A percentile compares a stretch with the other conserved stretches of the same genome.
phyloP scores from a whole-genome alignment of 2,888 invertebrate species.

The Rutpela maculata region DNA sequence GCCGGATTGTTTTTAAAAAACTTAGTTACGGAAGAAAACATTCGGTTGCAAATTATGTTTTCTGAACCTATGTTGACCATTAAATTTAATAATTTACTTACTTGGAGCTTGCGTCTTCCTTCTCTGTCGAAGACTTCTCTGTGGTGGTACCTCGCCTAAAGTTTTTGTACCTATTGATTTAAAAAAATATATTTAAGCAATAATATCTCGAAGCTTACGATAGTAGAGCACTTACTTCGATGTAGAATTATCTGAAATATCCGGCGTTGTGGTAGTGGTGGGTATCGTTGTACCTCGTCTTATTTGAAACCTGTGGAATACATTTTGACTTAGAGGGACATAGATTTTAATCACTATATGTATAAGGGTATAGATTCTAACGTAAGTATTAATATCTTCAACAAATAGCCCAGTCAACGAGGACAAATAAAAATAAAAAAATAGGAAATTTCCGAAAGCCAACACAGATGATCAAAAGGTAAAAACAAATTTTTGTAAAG shows the following conservation, averaged over 20 bases:
- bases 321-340: neutral
- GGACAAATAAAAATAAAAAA: too few species aligned
- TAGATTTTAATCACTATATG: neutral
- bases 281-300: constrained; percentile 42
- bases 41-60: too few species aligned
- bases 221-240: constrained; percentile 34
- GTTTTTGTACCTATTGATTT: constrained; percentile 48
- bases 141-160: constrained; percentile 52
- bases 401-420: too few species aligned
- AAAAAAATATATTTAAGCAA: neutral
- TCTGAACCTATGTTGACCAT: too few species aligned
- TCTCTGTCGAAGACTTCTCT: constrained; percentile 12
- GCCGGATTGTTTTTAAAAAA: too few species aligned
- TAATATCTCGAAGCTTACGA: too few species aligned
- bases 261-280: constrained; percentile 23
- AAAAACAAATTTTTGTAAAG: too few species aligned
- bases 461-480: too few species aligned
- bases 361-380: too few species aligned
- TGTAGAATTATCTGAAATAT: constrained; percentile 29
- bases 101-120: constrained; percentile 17
- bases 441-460: too few species aligned
- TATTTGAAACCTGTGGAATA: constrained; percentile 36
- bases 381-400: neutral
- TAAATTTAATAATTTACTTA: constrained; percentile 20
- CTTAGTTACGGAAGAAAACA: too few species aligned